Base-by-base conservation (phyloP, 2,797 vertebrate species). In the Sebastes steindachneri region DNA sequence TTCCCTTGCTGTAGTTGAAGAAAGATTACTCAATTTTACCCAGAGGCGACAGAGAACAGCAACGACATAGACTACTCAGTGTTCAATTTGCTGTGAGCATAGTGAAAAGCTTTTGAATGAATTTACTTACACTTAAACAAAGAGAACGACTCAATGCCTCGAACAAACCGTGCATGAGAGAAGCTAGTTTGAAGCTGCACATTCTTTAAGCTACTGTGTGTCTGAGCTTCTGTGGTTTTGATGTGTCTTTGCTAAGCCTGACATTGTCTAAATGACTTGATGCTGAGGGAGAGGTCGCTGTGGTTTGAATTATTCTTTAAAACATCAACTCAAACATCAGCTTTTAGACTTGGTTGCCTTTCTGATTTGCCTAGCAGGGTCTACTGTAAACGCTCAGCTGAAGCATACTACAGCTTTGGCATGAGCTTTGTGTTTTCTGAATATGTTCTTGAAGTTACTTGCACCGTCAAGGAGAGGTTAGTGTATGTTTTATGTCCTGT, bases 1-100 rank as follows among this genome's bases (percentile, higher is more conserved):
- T 55, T 77, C 69, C n/a, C n/a, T 89, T 79, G 51, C 73, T 81
- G 51, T 66, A 62, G 85, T 51, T 57, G 37, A 53, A 73, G 63
- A 69, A 63, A 64, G 53, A 88, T 74, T n/a, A 31, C 54, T 73
- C 8, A 28, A 57, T 60, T 78, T 75, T 77, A 68, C 69, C 62
- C 17, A 17, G 0, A 37, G 66, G 79, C 55, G 55, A 37, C 6
- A 66, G 11, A 77, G 57, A 71, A n/a, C 48, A 69, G 60, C 69
- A 60, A 11, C 28, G 21, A 75, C 45, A 48, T 66, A 15, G 21
- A 2, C 7, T 25, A 26, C 78, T 83, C 26, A 33, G 33, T 48
- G 72, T 53, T 68, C 17, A 29, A 11, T 77, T 57, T 59, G 68
- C 5, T 65, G 69, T 48, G 59, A 76, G 66, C 10, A 23, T 55